Evolutionary conservation across 2,888 invertebrate species (phyloP), one percentile per base, ranked within the genome.

Genomic region (Eretmocerus hayati): DNA sequence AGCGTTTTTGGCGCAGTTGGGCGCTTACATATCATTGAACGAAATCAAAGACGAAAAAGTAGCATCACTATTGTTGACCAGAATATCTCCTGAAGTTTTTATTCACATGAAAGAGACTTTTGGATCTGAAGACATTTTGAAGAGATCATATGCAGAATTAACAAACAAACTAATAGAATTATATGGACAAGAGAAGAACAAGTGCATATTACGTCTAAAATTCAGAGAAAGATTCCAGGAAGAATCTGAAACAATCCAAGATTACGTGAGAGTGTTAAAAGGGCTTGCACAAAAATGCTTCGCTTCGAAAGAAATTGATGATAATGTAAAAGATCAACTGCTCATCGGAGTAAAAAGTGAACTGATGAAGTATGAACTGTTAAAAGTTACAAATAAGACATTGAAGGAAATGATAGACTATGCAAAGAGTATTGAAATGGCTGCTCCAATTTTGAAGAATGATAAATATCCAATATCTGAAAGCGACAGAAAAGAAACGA

Each of bases 401-500:
- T 11, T 26, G 11, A 26, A 26, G 26, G 26, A 26, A 26, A 6
- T 26, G 11, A 8, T 6, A 6, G 11, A 8, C 6, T 26, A 8
- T 26, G 26, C 26, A 11, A 26, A 26, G 11, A 26, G 8, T 26
- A 26, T 26, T 8, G 26, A 26, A 26, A 8, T 26, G 11, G 26
- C 26, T 11, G 8, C 26, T 26, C 11, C 26, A 26, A 6, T 26
- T 26, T 6, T 11, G 26, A 26, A 11, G 26, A 6, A 6, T 8
- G 11, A 26, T 26, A 26, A 26, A n/a, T n/a, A n/a, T 46, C 23
- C 18, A 50, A 41, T 46, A 50, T 46, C 42, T 47, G 32, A n/a
- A 36, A 23, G 5, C 31, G 19, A 16, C 43, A 38, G 13, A 30
- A 41, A 19, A n/a, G n/a, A 26, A 26, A 8, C 26, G n/a, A 11